phyloP scores from a whole-genome alignment of 2,113 vertebrate species.

The Alosa alosa region DNA sequence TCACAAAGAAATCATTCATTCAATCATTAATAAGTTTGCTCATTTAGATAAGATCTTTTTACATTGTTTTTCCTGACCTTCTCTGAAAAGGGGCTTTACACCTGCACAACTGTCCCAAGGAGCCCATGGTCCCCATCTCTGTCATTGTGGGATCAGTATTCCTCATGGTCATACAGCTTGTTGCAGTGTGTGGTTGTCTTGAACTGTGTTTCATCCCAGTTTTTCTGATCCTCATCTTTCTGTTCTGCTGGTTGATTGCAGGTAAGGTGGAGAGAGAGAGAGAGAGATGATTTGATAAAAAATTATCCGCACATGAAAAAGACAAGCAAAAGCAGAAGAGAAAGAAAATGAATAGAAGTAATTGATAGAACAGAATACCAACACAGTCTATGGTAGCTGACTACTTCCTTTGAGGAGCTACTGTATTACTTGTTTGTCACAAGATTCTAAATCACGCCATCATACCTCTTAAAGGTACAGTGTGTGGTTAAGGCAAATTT shows the following conservation, averaged over 20 bases:
- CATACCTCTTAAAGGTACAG: too few relatives aligned
- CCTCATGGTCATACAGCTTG: slow-evolving; percentile 24
- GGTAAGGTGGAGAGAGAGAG: slow-evolving; percentile 8
- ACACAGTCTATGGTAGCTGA: too few relatives aligned
- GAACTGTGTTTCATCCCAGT: background rate
- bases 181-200: background rate
- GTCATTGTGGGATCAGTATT: slow-evolving; percentile 33
- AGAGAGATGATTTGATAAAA: too few relatives aligned
- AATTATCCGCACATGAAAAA: background rate
- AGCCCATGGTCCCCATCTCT: slow-evolving; percentile 39
- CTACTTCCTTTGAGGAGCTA: too few relatives aligned
- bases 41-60: background rate
- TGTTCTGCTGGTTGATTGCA: slow-evolving; percentile 32
- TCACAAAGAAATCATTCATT: too few relatives aligned
- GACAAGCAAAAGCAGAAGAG: background rate
- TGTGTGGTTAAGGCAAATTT: too few relatives aligned
- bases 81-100: slow-evolving; percentile 27
- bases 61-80: background rate
- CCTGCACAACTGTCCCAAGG: slow-evolving; percentile 40
- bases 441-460: too few relatives aligned
- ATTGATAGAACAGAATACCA: too few relatives aligned
- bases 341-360: background rate
- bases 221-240: slow-evolving; percentile 14
- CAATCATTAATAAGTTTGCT: too few relatives aligned
- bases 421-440: too few relatives aligned